These are phyloP conservation scores for Haliclona indistincta DNA, from an alignment of 37 sponge, comb jelly and placozoan species.

Conservation along the genomic window DNA sequence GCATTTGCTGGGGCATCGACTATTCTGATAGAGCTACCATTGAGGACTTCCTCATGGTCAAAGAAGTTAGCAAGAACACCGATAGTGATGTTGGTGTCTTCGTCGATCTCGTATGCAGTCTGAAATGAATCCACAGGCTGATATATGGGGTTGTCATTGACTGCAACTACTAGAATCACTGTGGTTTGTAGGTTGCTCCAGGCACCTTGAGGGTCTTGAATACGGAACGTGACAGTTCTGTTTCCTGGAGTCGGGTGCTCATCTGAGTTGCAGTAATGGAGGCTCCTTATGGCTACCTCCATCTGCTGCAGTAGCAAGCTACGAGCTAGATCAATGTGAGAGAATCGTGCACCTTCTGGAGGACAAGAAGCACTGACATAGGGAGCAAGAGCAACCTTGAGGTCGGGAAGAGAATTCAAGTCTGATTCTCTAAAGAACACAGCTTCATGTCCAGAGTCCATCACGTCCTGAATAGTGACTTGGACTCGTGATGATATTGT, in stretches of 20 bases:
- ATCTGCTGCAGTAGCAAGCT: slow-evolving; percentile 46
- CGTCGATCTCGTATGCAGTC: slow-evolving; percentile 36
- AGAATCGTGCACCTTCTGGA: neutral
- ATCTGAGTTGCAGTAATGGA: slow-evolving; percentile 87
- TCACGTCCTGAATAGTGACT: slow-evolving; percentile 39
- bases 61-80: slow-evolving; percentile 58
- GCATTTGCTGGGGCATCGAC: slow-evolving; percentile 51
- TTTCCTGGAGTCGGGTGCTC: slow-evolving; percentile 58
- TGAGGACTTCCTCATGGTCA: slow-evolving; percentile 79
- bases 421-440: slow-evolving; percentile 61
- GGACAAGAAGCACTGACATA: slow-evolving; percentile 39
- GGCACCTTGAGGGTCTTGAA: slow-evolving; percentile 65
- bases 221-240: slow-evolving; percentile 59
- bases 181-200: slow-evolving; percentile 45
- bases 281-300: slow-evolving; percentile 44
- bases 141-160: slow-evolving; percentile 75
- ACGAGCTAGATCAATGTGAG: slow-evolving; percentile 22
- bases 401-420: slow-evolving; percentile 1
- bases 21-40: slow-evolving; percentile 46
- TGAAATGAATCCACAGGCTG: neutral
- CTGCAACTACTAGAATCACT: slow-evolving; percentile 46
- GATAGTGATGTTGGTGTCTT: slow-evolving; percentile 71
- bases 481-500: slow-evolving; percentile 19
- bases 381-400: slow-evolving; percentile 12
- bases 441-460: slow-evolving; percentile 59